Conservation (phyloP, 1,140 invertebrate genomes). For the Drosophila nannoptera region DNA sequence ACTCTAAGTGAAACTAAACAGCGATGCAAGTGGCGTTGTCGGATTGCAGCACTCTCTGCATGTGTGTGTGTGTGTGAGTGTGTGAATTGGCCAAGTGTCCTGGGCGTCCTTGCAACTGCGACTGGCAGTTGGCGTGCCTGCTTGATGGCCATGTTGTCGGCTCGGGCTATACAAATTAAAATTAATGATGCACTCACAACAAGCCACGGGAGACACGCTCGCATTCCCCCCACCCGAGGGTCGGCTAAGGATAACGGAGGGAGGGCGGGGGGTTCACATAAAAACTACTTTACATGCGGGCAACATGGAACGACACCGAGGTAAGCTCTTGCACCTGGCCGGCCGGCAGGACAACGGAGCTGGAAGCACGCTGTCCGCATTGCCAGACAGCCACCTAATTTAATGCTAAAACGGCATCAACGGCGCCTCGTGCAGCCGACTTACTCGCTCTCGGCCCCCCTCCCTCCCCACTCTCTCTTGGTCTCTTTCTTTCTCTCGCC, state of each 20-base stretch:
- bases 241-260: neutral
- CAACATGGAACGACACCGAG: slow-evolving; percentile 58
- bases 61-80: neutral
- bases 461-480: neutral
- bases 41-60: slow-evolving; percentile 50
- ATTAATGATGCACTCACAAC: slow-evolving; percentile 75
- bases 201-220: slow-evolving; percentile 29
- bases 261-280: slow-evolving; percentile 48
- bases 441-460: neutral
- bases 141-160: slow-evolving; percentile 66
- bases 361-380: slow-evolving; percentile 20
- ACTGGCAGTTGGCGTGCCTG: slow-evolving; percentile 44
- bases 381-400: slow-evolving; percentile 61
- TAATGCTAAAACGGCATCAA: slow-evolving; percentile 62
- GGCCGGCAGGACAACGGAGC: slow-evolving; percentile 4
- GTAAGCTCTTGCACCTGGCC: slow-evolving; percentile 71
- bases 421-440: neutral
- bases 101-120: slow-evolving; percentile 39
- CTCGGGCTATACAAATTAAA: slow-evolving; percentile 72
- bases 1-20: slow-evolving; percentile 77
- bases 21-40: slow-evolving; percentile 74
- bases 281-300: slow-evolving; percentile 75
- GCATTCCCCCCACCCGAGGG: neutral
- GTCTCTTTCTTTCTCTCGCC: neutral
- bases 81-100: slow-evolving; percentile 52